These are phyloP conservation scores for Labeo rohita DNA, from an alignment of 2,113 vertebrate genomes.

Conservation along the genomic window DNA sequence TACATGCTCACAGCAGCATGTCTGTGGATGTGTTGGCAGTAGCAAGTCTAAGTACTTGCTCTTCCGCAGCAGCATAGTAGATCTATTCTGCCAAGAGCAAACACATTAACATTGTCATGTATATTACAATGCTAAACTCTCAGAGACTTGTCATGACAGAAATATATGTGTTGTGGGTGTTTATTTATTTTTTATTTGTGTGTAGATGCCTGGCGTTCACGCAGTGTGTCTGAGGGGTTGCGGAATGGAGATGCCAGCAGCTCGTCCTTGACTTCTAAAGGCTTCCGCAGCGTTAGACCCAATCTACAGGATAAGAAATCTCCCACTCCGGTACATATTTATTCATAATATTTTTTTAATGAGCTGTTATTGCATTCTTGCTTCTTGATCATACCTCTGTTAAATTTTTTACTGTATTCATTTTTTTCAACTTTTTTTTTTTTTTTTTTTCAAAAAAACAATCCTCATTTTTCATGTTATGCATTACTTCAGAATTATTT, in stretches of 20 bases:
- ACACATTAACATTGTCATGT: too few species aligned
- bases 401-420: not conserved
- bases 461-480: not conserved
- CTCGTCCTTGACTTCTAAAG: conserved; percentile 95
- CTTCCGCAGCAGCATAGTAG: too few species aligned
- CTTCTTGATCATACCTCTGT: not conserved
- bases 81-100: too few species aligned
- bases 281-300: conserved; percentile 93
- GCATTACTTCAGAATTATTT: not conserved
- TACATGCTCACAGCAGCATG: too few species aligned
- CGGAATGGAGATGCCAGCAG: conserved; percentile 88
- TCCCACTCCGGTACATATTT: conserved; percentile 84
- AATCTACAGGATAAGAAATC: conserved; percentile 94
- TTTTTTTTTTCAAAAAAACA: too few species aligned
- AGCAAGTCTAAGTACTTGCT: too few species aligned
- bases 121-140: too few species aligned
- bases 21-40: too few species aligned
- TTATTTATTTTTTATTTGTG: not conserved
- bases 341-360: not conserved
- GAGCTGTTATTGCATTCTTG: not conserved
- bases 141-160: too few species aligned
- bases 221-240: conserved; percentile 79
- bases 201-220: conserved; percentile 89
- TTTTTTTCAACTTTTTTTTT: not conserved
- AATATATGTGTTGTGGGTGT: too few species aligned